Conservation (phyloP, 2,113 vertebrate species). For the Pelvicachromis taeniatus region DNA sequence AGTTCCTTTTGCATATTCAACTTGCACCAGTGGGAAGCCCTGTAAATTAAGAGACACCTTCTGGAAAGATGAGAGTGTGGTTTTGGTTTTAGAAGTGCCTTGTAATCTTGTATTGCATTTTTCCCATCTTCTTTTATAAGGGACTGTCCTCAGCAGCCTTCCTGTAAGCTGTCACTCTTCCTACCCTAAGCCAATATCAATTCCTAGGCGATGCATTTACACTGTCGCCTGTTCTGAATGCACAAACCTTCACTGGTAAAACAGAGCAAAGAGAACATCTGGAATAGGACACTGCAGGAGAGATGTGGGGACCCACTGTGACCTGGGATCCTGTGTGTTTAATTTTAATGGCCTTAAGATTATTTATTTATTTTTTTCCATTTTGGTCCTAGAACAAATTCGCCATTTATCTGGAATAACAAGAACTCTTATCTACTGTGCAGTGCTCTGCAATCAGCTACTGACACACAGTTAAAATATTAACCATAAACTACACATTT, state of each 20-base stretch:
- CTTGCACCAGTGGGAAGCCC: not conserved
- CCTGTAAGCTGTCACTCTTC: slow-evolving; percentile 22
- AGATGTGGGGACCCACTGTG: not conserved
- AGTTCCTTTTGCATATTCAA: not conserved
- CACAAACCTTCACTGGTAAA: not conserved
- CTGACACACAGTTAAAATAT: not conserved
- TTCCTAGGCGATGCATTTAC: slow-evolving; percentile 14
- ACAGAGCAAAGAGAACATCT: not conserved
- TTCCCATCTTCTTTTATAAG: not conserved
- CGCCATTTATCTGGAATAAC: not conserved
- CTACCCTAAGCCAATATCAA: slow-evolving; percentile 31
- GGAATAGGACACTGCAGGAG: not conserved
- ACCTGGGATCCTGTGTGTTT: not conserved
- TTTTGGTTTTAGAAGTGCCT: not conserved
- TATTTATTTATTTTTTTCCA: not conserved
- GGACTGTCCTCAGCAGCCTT: slow-evolving; percentile 5
- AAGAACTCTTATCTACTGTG: not conserved
- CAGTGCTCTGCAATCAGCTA: not conserved
- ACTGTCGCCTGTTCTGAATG: slow-evolving; percentile 32
- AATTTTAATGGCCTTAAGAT: not conserved
- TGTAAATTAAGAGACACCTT: not conserved
- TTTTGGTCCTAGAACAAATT: not conserved
- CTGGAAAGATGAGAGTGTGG: not conserved
- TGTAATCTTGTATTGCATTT: not conserved
- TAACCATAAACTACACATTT: not conserved